A percentile compares a stretch with the other conserved stretches of the same genome.
Evolutionary conservation across 2,797 vertebrate genomes (phyloP).

Genomic region (Sphaeramia orbicularis): DNA sequence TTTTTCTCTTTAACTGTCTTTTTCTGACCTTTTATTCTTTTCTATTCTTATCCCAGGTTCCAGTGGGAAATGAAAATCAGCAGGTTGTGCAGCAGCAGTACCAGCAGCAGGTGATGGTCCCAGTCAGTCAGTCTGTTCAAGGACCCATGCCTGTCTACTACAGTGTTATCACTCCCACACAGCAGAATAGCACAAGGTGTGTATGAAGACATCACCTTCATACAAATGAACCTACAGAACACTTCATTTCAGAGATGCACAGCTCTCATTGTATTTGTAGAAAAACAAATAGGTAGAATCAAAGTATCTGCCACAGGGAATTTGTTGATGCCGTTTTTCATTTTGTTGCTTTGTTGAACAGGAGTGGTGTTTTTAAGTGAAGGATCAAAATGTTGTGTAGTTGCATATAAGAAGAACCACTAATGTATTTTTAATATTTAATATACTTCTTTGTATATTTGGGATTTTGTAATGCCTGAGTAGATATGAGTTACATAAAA

Average conservation of each 20-base stretch:
- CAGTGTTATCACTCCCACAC: slow-evolving; percentile 94
- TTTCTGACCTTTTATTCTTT: slow-evolving; percentile 1
- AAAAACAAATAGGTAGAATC: not conserved
- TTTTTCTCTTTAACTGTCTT: not conserved
- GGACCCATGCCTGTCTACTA: slow-evolving; percentile 96
- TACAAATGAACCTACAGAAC: not conserved
- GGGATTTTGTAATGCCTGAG: too few relatives aligned
- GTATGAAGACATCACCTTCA: not conserved
- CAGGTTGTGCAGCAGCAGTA: slow-evolving; percentile 96
- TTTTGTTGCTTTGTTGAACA: not conserved
- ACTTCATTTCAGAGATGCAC: not conserved
- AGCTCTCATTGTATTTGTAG: not conserved
- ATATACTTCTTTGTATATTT: too few relatives aligned
- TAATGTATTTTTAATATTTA: not conserved
- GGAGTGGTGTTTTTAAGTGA: not conserved
- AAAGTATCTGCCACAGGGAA: not conserved
- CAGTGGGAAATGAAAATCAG: slow-evolving; percentile 94
- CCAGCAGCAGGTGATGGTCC: slow-evolving; percentile 96
- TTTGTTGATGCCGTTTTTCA: not conserved
- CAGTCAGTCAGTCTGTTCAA: slow-evolving; percentile 96
- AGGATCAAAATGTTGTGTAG: not conserved
- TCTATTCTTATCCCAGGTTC: slow-evolving; percentile 83
- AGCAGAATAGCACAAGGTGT: slow-evolving; percentile 97
- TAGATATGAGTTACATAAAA: not conserved
- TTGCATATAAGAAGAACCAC: not conserved